Evolutionary conservation across 2,113 vertebrate genomes (phyloP), one percentile per base, ranked within the genome.

Genomic region (Mystacornis crossleyi): DNA sequence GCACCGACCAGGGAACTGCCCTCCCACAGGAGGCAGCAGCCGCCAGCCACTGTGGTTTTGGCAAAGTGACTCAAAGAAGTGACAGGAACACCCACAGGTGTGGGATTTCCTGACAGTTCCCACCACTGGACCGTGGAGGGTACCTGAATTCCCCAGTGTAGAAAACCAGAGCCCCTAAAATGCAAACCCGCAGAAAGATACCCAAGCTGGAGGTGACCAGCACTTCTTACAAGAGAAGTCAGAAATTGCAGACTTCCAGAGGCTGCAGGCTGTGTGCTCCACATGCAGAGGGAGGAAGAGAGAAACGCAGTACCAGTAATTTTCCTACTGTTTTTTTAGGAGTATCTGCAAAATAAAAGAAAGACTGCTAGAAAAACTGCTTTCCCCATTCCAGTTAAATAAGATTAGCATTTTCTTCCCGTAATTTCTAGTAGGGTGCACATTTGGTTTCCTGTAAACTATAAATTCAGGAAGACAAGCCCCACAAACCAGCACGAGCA

Each of bases 321-420:
- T 94, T 90, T 85, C 54, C 57, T 81, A 64, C 31, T n/a, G 58
- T 18, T 58, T 72, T 83, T 81, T 43, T 14, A 72, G 38, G 48
- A 81, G 14, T 34, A 74, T 79, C 57, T 87, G 65, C 66, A 93
- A 31, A 17, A 43, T 43, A 43, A 43, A 43, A 43, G 42, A 43
- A 43, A 43, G 53, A 50, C 29, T 64, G 28, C 71, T 80, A 78
- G 55, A 78, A 86, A 92, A 93, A 71, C 58, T 86, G 48, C 78
- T 86, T 85, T 73, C 29, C 58, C 69, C 29, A 28, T 85, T 96
- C 78, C 91, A 75, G 66, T 89, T 91, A 93, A 94, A 55, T 14
- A 64, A 54, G 54, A 84, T 57, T 16, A 91, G 51, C 9, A 34
- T 80, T 91, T 91, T 81, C 66, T 96, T 96, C 94, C 95, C 85